Evolutionary conservation across 2,113 vertebrate genomes (phyloP), one percentile per base, ranked within the genome.

Genomic region (Mirounga angustirostris): DNA sequence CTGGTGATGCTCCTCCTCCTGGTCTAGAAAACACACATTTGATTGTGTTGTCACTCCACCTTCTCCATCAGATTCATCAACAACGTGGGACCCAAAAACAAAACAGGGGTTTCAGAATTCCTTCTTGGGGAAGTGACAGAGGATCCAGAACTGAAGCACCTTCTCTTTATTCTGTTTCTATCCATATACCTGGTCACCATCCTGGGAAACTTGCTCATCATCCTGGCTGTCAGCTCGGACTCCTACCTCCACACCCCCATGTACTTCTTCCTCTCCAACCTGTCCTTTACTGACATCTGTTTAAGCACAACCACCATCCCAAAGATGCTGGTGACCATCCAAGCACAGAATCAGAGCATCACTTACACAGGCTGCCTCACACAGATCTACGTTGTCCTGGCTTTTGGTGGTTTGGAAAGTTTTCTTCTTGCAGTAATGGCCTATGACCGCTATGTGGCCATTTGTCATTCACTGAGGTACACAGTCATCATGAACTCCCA

Each of bases 381-480:
- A 3, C 91, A 97, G 73, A 19, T 79, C 28, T 85, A 7, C 65
- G 94, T 92, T 67, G 19, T 94, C 15, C 7, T 95, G 22, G 5
- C 63, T 13, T 97, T 95, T 54, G 18, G 7, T 4, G 4, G 52
- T n/a, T 43, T 91, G 71, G 73, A 96, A 33, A 91, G 12, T 33
- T 89, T 24, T 22, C 83, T 96, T 2, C 90, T 97, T 24, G 9
- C 59, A 2, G 3, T 13, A 5, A 96, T 96, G 94, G 93, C 86
- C 33, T 97, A 88, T 36, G 95, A 97, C 26, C 33, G 50, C 18
- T 97, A 85, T 36, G 88, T 97, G 65, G 96, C 96, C 73, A 92
- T 97, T 6, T 93, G 96, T 19, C 76, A 95, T 8, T 96, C 91
- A 0, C 74, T 97, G 63, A 85, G 69, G 22, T 97, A 97, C 28